These are phyloP conservation scores for Rhinatrema bivittatum DNA, from an alignment of 2,797 vertebrate genomes.

Conservation along the genomic window DNA sequence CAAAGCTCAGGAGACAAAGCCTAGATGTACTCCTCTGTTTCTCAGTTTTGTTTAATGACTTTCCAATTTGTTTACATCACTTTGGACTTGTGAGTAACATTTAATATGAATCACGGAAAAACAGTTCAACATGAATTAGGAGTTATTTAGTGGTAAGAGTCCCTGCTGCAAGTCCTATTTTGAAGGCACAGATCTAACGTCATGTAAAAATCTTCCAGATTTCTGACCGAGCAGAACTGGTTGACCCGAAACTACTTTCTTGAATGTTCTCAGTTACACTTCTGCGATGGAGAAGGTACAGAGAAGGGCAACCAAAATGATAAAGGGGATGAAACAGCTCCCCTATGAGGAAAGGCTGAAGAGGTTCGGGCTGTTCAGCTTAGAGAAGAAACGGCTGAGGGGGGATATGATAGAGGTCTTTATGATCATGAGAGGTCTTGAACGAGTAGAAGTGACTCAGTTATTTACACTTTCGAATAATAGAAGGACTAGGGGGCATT, in stretches of 20 bases:
- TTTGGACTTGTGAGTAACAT: constrained; percentile 9
- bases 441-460: too few relatives aligned
- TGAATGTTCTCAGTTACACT: background rate
- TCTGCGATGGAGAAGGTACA: too few relatives aligned
- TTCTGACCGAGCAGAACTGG: background rate
- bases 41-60: constrained; percentile 9
- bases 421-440: too few relatives aligned
- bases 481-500: too few relatives aligned
- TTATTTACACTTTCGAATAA: too few relatives aligned
- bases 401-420: too few relatives aligned
- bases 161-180: constrained; percentile 3
- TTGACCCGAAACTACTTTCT: background rate
- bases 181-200: background rate
- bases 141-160: constrained; percentile 15
- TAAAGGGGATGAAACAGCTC: too few relatives aligned
- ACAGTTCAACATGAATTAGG: background rate
- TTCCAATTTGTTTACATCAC: constrained; percentile 16
- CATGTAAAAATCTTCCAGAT: constrained; percentile 9
- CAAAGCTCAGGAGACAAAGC: background rate
- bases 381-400: too few relatives aligned
- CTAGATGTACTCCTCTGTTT: constrained; percentile 11
- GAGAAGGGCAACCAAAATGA: too few relatives aligned
- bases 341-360: too few relatives aligned
- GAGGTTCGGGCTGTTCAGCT: too few relatives aligned
- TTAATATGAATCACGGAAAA: constrained; percentile 12